Evolutionary conservation across 2,797 vertebrate genomes (phyloP), one percentile per base, ranked within the genome.

Genomic region (Chelon labrosus): DNA sequence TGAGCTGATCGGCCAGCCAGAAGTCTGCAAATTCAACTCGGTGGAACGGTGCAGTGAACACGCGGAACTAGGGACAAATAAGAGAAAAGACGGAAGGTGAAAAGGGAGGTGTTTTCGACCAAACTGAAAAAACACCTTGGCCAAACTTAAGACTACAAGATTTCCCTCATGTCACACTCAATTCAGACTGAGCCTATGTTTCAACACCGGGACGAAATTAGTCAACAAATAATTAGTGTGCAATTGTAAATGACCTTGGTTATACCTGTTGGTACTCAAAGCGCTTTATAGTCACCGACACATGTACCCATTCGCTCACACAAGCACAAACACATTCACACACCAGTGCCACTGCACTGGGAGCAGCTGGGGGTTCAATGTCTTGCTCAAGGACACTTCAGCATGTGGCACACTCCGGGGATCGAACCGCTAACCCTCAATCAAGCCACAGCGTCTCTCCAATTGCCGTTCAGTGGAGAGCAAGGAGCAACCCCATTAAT

Each of bases 1-100:
- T 99, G 79, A 99, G 96, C 90, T 99, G 98, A 93, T 99, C 98
- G 2, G 98, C 98, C 91, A 99, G 93, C 98, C 98, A 99, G 96
- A 99, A 99, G 93, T 99, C 98, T 77, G 98, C 98, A 7, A 99
- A 99, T 90, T 97, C 98, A 85, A 99, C 98, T 17, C 98, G 96
- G 92, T 99, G 98, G 92, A 99, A 99, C 9, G 98, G 98, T 53
- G 98, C 97, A 1, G 98, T 99, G 91, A 97, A 97, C 56, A 99
- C 97, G 31, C 98, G 97, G 79, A 99, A 99, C 98, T 99, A 75
- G 3, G 71, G 58, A 54, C 10, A 66, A 46, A 53, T 10, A 60
- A 31, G 35, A 69, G 39, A 1, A 11, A 4, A 95, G 10, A 94
- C 17, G 17, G 31, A 31, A 31, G 31, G 31, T 31, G 31, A 31